Evolutionary conservation across 2,113 vertebrate genomes (phyloP), one percentile per base, ranked within the genome.

Genomic region (Cheirogaleus medius): DNA sequence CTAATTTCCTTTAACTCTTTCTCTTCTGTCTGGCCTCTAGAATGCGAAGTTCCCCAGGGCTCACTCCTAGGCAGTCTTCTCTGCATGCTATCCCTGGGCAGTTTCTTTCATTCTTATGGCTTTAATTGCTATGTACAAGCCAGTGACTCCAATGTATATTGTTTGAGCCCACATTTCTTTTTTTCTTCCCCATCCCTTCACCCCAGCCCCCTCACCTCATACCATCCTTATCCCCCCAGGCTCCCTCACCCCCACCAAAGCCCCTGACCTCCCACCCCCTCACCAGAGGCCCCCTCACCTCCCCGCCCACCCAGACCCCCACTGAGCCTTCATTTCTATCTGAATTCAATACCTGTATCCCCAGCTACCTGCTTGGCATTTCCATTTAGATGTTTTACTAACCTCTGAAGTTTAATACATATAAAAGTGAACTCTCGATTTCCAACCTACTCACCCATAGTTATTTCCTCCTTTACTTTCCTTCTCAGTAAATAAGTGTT

Each of bases 401-500:
- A 63, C 20, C 32, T 80, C 64, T 92, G 63, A 92, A 25, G 6
- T 89, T 92, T 69, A 92, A 64, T 42, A 52, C 56, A 20, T 63
- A 3, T 18, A 68, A 91, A 87, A 34, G 29, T 63, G 49, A 95
- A 80, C 74, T 90, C 68, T 95, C 87, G 25, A 42, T 92, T 92
- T 83, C 73, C 71, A 77, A 7, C 39, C 18, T 77, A 21, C 27
- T 68, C 32, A 63, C 15, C 47, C 14, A 37, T 6, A 27, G 4
- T 77, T 34, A 91, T 86, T 95, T 78, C 52, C 85, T 97, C 44
- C 58, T 95, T 87, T 86, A 8, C 77, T 76, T 87, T 86, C 12
- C 71, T 76, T 66, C 56, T 81, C 52, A 77, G 76, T 54, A 69
- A 93, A 56, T 80, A 39, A 39, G 8, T 56, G 49, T 91, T 95